Evolutionary conservation across 1,140 invertebrate genomes (phyloP).

Genomic region (Drosophila neocordata): DNA sequence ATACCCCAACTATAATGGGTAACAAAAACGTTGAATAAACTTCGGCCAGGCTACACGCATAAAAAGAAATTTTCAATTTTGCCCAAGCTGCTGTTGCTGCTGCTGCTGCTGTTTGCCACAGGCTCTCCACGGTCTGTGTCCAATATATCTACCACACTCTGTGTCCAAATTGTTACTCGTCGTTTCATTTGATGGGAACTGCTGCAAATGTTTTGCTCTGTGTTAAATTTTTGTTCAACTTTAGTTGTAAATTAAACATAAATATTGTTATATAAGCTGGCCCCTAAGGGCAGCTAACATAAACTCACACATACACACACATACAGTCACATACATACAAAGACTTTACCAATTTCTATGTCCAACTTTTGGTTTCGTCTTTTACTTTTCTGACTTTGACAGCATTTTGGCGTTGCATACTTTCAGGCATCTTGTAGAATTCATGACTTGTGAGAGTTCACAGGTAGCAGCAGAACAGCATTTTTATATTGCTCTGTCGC

Average conservation of each 20-base stretch:
- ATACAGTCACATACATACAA: constrained; percentile 18
- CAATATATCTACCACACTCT: not conserved
- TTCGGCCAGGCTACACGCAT: constrained; percentile 42
- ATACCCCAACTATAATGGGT: not conserved
- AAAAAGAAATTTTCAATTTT: constrained; percentile 73
- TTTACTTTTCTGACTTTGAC: constrained; percentile 28
- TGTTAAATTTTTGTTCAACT: constrained; percentile 61
- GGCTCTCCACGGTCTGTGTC: constrained; percentile 11
- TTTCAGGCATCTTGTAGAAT: constrained; percentile 22
- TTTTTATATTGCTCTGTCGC: constrained; percentile 34
- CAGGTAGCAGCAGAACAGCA: constrained; percentile 28
- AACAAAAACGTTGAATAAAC: not conserved
- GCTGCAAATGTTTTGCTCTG: constrained; percentile 38
- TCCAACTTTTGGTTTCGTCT: constrained; percentile 29
- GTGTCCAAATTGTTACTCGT: constrained; percentile 14
- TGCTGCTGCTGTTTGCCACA: no score
- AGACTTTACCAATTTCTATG: not conserved
- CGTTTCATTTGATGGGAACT: constrained; percentile 32
- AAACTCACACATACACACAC: constrained; percentile 34
- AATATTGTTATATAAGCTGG: constrained; percentile 49
- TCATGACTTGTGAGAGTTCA: not conserved
- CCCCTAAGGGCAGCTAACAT: constrained; percentile 27
- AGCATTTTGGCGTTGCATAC: constrained; percentile 43
- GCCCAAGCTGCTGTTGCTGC: constrained; percentile 47
- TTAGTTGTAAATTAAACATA: constrained; percentile 69